Base-by-base conservation (phyloP, 2,797 vertebrate genomes). In the Leuciscus waleckii region DNA sequence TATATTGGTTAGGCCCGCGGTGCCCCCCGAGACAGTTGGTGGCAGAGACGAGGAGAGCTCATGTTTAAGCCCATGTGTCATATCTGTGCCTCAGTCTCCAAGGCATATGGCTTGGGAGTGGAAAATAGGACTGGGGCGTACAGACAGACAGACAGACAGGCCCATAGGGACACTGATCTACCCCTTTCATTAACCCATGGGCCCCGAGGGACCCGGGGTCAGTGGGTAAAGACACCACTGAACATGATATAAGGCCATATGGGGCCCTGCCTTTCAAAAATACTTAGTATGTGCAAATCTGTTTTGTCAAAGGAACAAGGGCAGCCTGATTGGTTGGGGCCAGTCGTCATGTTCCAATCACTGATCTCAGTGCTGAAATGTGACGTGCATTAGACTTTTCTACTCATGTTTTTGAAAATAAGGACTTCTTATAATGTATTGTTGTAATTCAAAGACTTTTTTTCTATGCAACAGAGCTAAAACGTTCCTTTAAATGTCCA, bases 11-110 rank as follows among this genome's bases (percentile, higher is more conserved):
- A 84, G 63, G 51, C 65, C 75, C 14, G 26, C 19, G n/a, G 82
- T 56, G 39, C 51, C 76, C 76, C 83, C 7, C 4, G 76, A 85
- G 83, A 80, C 77, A 41, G 73, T 88, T 89, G 74, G 89, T 91
- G 88, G 73, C 56, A 49, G 75, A 65, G 83, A 78, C 41, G 46
- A 39, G 19, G 76, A 65, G 79, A 68, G 83, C 61, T 81, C 43
- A 77, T 74, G 78, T 79, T 77, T 70, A 81, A 71, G 83, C 77
- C 77, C 81, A 84, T 83, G 86, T 87, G 85, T 79, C 77, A 65
- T 54, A 26, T 63, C 70, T 74, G 68, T 81, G 61, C 51, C 21
- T 61, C 51, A 19, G 71, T 82, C 74, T 82, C 79, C 14, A 46
- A 82, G 79, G 71, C 86, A 87, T 87, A 87, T 79, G 82, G 86